A percentile compares a stretch with the other conserved stretches of the same genome.
phyloP scores from a whole-genome alignment of 2,113 vertebrate genomes.

The Cyanoliseus patagonus region DNA sequence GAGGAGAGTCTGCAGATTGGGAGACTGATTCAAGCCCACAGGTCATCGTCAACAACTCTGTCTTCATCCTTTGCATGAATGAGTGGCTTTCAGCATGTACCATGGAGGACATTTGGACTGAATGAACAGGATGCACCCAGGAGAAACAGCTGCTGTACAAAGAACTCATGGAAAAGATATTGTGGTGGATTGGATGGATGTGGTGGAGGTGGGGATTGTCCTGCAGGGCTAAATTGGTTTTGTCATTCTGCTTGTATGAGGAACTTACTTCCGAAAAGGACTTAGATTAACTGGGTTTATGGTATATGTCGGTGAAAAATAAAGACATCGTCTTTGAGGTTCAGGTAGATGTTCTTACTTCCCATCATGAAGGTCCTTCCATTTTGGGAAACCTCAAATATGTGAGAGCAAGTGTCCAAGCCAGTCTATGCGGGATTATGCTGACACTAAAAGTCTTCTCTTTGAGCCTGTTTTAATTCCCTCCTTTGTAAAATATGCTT shows the following conservation, averaged over 20 bases:
- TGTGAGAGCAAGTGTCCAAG: background rate
- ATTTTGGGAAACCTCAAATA: background rate
- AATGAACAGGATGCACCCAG: background rate
- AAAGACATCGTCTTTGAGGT: background rate
- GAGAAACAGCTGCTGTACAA: background rate
- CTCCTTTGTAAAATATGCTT: background rate
- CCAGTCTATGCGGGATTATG: background rate
- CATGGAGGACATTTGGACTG: background rate
- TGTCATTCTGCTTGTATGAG: background rate
- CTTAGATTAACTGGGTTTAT: background rate
- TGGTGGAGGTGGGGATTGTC: background rate
- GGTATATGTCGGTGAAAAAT: background rate
- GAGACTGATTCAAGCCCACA: background rate
- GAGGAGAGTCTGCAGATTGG: background rate
- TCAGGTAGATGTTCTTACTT: background rate
- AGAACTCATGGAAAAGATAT: background rate
- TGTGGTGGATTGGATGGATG: background rate
- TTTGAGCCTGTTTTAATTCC: background rate
- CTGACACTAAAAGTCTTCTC: background rate
- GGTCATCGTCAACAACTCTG: background rate
- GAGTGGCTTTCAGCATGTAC: background rate
- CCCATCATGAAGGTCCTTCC: background rate
- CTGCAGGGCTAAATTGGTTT: background rate
- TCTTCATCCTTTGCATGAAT: background rate
- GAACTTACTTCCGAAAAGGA: background rate